phyloP scores from a whole-genome alignment of 2,888 invertebrate genomes.

The Hirudinaria manillensis region DNA sequence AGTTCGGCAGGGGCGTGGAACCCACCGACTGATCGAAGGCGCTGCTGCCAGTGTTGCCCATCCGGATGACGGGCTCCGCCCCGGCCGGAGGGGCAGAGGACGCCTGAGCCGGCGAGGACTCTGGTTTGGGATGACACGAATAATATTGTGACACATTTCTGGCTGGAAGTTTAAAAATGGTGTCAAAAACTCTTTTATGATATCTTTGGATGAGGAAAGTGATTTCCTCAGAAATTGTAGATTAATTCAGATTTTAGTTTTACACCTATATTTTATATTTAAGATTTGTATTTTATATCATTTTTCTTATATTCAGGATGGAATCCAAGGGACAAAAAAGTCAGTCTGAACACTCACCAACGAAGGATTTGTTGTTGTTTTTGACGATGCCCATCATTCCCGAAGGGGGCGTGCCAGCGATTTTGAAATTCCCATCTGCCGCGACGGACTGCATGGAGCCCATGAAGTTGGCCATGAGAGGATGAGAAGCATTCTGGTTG shows the following conservation, averaged over 20 bases:
- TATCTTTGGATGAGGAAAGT: no score
- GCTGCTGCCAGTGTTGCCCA: conserved; percentile 18
- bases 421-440: conserved; percentile 2
- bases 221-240: no score
- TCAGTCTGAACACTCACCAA: neutral
- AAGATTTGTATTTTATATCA: no score
- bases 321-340: no score
- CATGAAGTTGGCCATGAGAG: neutral
- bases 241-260: no score
- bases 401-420: conserved; percentile 1
- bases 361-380: conserved; percentile 10
- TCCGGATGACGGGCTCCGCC: conserved; percentile 22
- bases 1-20: neutral
- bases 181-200: no score
- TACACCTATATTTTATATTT: no score
- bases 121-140: conserved; percentile 14
- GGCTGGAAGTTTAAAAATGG: no score
- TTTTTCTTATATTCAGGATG: no score
- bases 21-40: neutral
- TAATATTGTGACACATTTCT: neutral
- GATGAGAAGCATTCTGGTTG: neutral
- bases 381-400: neutral
- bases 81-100: conserved; percentile 30
- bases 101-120: conserved; percentile 34
- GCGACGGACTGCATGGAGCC: neutral